phyloP scores from a whole-genome alignment of 2,888 invertebrate genomes.

The Eugnorisma glareosa region DNA sequence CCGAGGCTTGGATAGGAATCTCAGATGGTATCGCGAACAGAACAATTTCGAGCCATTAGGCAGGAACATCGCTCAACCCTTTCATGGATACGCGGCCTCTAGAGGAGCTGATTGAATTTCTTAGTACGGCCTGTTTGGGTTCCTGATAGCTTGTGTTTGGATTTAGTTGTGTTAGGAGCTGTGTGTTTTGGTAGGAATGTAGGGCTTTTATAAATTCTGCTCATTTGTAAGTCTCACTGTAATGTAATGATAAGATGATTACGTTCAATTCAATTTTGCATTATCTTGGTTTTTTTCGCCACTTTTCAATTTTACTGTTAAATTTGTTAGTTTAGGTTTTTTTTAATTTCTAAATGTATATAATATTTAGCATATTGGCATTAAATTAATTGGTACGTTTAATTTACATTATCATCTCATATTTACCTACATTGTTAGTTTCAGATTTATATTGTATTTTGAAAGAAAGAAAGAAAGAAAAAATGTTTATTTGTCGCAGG shows the following conservation, averaged over 20 bases:
- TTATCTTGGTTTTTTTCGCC: too few species aligned
- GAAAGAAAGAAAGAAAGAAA: too few species aligned
- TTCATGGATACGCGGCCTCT: conserved; percentile 69
- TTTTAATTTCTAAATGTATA: too few species aligned
- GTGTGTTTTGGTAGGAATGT: not conserved
- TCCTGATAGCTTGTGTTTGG: conserved; percentile 42
- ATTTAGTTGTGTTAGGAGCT: conserved; percentile 17
- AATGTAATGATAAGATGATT: not conserved
- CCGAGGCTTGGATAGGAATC: conserved; percentile 46
- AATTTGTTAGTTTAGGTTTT: too few species aligned
- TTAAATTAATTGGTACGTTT: too few species aligned
- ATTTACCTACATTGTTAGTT: too few species aligned
- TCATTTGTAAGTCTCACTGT: not conserved
- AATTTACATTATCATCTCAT: too few species aligned
- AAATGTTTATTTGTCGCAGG: too few species aligned
- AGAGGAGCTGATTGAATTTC: conserved; percentile 75
- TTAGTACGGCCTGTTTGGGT: conserved; percentile 59
- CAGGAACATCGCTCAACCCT: conserved; percentile 70
- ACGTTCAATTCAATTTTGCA: not conserved
- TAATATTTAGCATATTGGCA: too few species aligned
- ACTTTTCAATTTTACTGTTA: too few species aligned
- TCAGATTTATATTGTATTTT: too few species aligned
- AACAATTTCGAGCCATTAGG: conserved; percentile 73
- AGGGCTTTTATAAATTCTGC: not conserved
- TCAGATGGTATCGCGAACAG: conserved; percentile 62